Conservation (phyloP, 2,797 vertebrate species). For the Lepidocolaptes lacrymiger region DNA sequence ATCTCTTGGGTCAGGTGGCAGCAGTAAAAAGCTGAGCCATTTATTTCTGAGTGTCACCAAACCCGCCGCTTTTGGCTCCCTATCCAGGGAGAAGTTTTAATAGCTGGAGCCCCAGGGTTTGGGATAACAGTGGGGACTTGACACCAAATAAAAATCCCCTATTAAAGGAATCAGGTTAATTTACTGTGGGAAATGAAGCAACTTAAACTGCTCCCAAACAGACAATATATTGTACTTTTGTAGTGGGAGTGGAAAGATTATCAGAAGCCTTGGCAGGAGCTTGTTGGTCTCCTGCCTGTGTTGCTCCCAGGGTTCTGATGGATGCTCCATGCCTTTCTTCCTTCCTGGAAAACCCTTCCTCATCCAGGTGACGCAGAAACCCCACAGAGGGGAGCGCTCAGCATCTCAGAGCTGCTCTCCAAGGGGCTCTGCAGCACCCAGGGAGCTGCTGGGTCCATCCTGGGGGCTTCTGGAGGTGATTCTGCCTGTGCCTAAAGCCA, state of each 20-base stretch:
- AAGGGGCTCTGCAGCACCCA: not conserved
- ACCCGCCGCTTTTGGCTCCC: not conserved
- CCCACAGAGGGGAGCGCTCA: not conserved
- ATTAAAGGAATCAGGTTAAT: conserved; percentile 56
- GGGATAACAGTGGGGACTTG: conserved; percentile 27
- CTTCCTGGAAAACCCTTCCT: not conserved
- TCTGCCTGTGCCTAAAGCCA: not conserved
- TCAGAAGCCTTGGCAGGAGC: not conserved
- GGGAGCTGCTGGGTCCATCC: not conserved
- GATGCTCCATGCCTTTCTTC: not conserved
- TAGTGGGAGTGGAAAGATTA: not conserved
- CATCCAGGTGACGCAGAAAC: not conserved
- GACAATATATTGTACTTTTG: not conserved
- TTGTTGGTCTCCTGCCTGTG: not conserved
- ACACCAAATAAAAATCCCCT: conserved; percentile 61
- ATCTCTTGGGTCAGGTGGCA: conserved; percentile 20
- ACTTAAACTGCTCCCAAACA: conserved; percentile 10
- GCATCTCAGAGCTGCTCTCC: not conserved
- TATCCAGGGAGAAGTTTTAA: not conserved
- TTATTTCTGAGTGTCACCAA: conserved; percentile 49
- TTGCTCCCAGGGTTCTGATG: not conserved
- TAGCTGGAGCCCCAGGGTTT: conserved; percentile 22
- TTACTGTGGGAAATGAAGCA: conserved; percentile 41
- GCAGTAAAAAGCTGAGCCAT: conserved; percentile 55
- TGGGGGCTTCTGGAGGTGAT: not conserved